These are phyloP conservation scores for Lagenorhynchus albirostris DNA, from an alignment of 2,113 vertebrate genomes.

Conservation along the genomic window DNA sequence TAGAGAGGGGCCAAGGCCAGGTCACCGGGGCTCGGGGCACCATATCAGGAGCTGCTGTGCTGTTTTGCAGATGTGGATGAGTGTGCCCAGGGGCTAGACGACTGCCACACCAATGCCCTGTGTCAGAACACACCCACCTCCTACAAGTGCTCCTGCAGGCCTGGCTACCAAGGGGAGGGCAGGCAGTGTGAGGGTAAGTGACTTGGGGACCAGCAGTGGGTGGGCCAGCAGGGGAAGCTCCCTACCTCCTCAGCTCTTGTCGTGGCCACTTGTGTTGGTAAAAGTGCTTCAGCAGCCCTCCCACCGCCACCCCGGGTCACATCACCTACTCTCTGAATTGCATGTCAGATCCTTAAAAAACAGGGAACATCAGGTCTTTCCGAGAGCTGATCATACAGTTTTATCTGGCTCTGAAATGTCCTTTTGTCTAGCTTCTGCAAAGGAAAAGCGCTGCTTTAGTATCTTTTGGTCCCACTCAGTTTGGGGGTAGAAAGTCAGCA, in stretches of 20 bases:
- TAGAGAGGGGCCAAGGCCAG: neutral
- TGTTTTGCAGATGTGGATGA: slow-evolving; percentile 91
- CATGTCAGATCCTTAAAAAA: neutral
- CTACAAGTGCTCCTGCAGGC: slow-evolving; percentile 95
- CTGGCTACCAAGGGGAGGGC: slow-evolving; percentile 94
- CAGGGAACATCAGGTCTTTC: neutral
- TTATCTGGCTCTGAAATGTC: neutral
- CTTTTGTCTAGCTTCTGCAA: slow-evolving; percentile 15
- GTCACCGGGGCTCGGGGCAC: neutral
- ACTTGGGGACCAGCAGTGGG: neutral
- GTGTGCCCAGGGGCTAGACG: slow-evolving; percentile 91
- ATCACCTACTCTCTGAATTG: neutral
- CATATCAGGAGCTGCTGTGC: neutral
- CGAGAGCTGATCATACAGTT: neutral
- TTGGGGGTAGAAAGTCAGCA: neutral
- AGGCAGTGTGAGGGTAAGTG: slow-evolving; percentile 89
- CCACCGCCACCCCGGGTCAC: neutral
- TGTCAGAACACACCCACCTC: slow-evolving; percentile 93
- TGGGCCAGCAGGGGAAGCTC: neutral
- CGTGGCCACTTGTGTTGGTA: neutral
- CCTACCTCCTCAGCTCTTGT: neutral
- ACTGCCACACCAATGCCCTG: slow-evolving; percentile 95
- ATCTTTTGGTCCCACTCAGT: neutral
- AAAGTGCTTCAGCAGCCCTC: neutral
- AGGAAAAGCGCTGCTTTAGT: neutral